Conservation (phyloP, 2,113 vertebrate genomes). For the Pyrgilauda ruficollis region DNA sequence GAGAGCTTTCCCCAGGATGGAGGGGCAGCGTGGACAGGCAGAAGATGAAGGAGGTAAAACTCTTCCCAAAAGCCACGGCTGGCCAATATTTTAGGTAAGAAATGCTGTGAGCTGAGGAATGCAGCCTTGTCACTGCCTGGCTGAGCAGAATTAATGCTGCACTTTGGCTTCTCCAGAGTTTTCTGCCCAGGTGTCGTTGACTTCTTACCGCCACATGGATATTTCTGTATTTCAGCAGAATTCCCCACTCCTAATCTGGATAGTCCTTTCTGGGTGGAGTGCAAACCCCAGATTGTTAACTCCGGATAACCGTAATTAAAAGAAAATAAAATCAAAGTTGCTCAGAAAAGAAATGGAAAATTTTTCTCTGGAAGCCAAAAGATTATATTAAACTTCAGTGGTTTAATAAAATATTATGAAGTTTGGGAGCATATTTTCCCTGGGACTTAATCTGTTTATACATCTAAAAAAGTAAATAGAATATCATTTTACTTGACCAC, state of each 20-base stretch:
- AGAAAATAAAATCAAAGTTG: slow-evolving; percentile 61
- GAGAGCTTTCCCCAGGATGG: neutral
- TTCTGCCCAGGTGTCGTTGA: neutral
- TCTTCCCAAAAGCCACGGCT: neutral
- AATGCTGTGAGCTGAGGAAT: neutral
- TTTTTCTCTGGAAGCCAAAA: slow-evolving; percentile 35
- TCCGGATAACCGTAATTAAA: slow-evolving; percentile 56
- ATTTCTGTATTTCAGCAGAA: slow-evolving; percentile 55
- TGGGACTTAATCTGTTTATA: slow-evolving; percentile 60
- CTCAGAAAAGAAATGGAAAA: slow-evolving; percentile 48
- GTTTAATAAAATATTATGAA: slow-evolving; percentile 60
- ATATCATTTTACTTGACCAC: slow-evolving; percentile 65
- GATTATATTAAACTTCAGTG: slow-evolving; percentile 50
- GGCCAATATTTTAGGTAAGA: neutral
- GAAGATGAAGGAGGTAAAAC: neutral
- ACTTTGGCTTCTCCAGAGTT: neutral
- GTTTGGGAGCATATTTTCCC: slow-evolving; percentile 55
- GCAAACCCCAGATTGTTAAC: slow-evolving; percentile 38
- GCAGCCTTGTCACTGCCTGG: neutral
- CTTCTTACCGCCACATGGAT: neutral
- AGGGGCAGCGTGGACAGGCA: neutral
- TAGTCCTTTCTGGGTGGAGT: slow-evolving; percentile 39
- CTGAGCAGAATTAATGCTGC: neutral
- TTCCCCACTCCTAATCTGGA: slow-evolving; percentile 2
- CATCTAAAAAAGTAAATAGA: slow-evolving; percentile 54